These are phyloP conservation scores for Omphaloscelis lunosa DNA, from an alignment of 2,888 invertebrate species.

Conservation along the genomic window DNA sequence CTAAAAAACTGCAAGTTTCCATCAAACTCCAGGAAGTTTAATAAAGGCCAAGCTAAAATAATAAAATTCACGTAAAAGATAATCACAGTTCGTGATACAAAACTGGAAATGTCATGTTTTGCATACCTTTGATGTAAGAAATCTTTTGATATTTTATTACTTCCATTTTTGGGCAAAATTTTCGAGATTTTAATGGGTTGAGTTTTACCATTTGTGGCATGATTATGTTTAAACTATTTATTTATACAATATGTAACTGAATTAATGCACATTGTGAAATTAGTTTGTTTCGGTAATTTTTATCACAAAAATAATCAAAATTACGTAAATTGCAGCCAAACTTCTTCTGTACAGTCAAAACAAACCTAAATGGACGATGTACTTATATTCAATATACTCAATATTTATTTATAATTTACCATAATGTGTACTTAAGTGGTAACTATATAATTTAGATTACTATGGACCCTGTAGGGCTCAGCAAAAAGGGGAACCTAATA, in stretches of 20 bases:
- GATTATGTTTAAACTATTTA: slow-evolving; percentile 5
- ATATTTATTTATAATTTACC: no score
- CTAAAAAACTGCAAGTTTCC: slow-evolving; percentile 31
- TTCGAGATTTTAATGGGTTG: slow-evolving; percentile 3
- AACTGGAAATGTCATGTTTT: slow-evolving; percentile 55
- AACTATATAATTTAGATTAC: no score
- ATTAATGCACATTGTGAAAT: no score
- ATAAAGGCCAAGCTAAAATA: slow-evolving; percentile 32
- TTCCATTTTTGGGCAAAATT: slow-evolving; percentile 25
- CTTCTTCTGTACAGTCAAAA: no score
- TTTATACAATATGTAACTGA: neutral
- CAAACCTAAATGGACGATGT: no score
- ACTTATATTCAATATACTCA: no score
- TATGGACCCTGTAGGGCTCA: no score
- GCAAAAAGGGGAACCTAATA: no score
- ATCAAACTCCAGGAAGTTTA: slow-evolving; percentile 55
- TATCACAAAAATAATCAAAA: no score
- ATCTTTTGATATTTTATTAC: slow-evolving; percentile 10
- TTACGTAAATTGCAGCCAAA: no score
- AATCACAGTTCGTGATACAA: slow-evolving; percentile 41
- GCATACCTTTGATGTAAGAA: slow-evolving; percentile 35
- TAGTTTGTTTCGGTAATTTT: no score
- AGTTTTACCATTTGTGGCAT: neutral
- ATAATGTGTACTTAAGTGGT: no score
- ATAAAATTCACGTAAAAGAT: slow-evolving; percentile 32